Evolutionary conservation across 2,113 vertebrate genomes (phyloP).

Genomic region (Tyrannus savana): DNA sequence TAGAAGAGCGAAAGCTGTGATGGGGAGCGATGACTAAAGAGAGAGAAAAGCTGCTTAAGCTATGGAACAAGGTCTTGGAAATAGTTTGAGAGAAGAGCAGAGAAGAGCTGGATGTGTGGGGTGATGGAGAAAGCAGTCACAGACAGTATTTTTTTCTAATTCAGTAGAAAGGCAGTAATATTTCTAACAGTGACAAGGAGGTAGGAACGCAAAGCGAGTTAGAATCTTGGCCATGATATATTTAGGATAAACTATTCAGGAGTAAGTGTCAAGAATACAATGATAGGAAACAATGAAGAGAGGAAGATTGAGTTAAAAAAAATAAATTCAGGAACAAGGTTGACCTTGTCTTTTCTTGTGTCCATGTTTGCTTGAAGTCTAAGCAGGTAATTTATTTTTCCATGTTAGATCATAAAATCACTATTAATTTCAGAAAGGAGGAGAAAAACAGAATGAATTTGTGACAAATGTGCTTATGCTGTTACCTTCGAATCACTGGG

Average conservation of each 20-base stretch:
- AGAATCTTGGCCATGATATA: not conserved
- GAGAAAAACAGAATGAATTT: not conserved
- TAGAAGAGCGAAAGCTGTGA: not conserved
- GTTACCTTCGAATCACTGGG: not conserved
- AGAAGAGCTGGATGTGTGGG: not conserved
- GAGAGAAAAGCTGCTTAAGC: not conserved
- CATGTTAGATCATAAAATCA: not conserved
- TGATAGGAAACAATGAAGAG: not conserved
- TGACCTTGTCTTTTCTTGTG: not conserved
- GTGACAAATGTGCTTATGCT: not conserved
- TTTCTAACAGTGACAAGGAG: not conserved
- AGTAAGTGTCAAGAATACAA: not conserved
- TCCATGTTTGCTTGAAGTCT: not conserved
- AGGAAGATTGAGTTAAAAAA: not conserved
- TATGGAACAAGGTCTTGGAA: slow-evolving; percentile 12
- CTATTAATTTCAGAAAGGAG: not conserved
- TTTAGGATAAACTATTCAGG: not conserved
- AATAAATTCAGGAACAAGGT: not conserved
- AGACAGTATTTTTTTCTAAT: not conserved
- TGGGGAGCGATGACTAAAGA: not conserved
- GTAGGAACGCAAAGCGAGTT: not conserved
- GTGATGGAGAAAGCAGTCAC: slow-evolving; percentile 9
- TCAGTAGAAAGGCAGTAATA: not conserved
- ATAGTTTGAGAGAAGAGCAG: not conserved
- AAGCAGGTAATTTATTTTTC: not conserved